Base-by-base conservation (phyloP, 1,140 invertebrate genomes). In the Eulimnadia texana region DNA sequence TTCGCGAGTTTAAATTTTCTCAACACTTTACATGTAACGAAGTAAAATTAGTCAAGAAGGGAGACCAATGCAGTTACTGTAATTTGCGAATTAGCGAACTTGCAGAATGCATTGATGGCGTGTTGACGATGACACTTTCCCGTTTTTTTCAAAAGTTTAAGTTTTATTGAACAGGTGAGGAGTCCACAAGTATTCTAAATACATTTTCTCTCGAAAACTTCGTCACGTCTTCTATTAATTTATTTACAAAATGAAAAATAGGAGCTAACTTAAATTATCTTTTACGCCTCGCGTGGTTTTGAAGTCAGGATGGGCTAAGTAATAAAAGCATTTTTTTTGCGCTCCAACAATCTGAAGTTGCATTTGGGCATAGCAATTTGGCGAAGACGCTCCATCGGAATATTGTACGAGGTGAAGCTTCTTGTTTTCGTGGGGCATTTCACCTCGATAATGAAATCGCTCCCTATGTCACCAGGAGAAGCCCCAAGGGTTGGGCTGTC, bases 1-100 rank as follows among this genome's bases (percentile, higher is more conserved):
- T 72, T 24, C 67, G 71, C 66, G 71, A 74, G 62, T 76, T 72
- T 67, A 56, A 57, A 62, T 68, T 72, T 27, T 58, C 74, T 60
- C 68, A 65, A 64, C 71, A 70, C 54, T 70, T 74, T 60, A 65
- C 64, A 57, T 68, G 66, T 3, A 23, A 72, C 3, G 63, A 68
- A 54, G 50, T 68, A 50, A 23, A 22, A 16, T 6, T 19, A 23
- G 22, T 55, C 3, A 19, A 55, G n/a, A 16, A 3, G 6, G 66
- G 68, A 55, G 68, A 72, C 66, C 42, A n/a, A 70, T 57, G 59
- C 67, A 51, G 63, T 72, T 60, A 66, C 53, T 51, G 67, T 70
- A 55, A 67, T 68, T 24, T 66, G 65, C 58, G 67, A 49, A 50
- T 65, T 72, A 33, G 64, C 67, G 51, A 72, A 72, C 27, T 25